A percentile compares a stretch with the other conserved stretches of the same genome.
phyloP scores from a whole-genome alignment of 2,888 invertebrate genomes.

The Ichneumoninae sp. region DNA sequence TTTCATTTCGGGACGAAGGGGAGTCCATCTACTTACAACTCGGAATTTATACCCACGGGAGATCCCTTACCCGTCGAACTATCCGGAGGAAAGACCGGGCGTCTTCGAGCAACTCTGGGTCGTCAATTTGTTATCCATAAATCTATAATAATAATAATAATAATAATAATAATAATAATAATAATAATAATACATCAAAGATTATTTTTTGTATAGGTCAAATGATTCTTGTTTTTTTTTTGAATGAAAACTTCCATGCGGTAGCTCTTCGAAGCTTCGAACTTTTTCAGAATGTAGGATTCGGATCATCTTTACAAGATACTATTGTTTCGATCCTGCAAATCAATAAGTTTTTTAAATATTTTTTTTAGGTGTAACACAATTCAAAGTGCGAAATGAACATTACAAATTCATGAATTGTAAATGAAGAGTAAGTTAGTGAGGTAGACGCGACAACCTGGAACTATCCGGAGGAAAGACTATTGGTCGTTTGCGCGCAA shows the following conservation, averaged over 20 bases:
- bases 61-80: constrained; percentile 37
- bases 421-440: not conserved
- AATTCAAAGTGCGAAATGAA: not conserved
- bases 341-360: not conserved
- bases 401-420: not conserved
- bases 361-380: not conserved
- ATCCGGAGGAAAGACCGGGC: not conserved
- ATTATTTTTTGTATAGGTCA: constrained; percentile 13
- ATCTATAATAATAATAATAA: not conserved
- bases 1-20: constrained; percentile 45
- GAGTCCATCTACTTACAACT: constrained; percentile 45
- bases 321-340: not conserved
- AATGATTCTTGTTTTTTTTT: not conserved
- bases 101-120: not conserved
- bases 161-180: too few relatives aligned
- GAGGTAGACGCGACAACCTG: not conserved
- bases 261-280: not conserved
- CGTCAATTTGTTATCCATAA: not conserved
- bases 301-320: not conserved
- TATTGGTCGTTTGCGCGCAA: not conserved
- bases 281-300: not conserved
- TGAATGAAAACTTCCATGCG: too few relatives aligned
- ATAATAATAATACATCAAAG: too few relatives aligned
- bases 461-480: constrained; percentile 20
- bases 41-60: constrained; percentile 46